Evolutionary conservation across 2,113 vertebrate species (phyloP).

Genomic region (Indicator maculatus): DNA sequence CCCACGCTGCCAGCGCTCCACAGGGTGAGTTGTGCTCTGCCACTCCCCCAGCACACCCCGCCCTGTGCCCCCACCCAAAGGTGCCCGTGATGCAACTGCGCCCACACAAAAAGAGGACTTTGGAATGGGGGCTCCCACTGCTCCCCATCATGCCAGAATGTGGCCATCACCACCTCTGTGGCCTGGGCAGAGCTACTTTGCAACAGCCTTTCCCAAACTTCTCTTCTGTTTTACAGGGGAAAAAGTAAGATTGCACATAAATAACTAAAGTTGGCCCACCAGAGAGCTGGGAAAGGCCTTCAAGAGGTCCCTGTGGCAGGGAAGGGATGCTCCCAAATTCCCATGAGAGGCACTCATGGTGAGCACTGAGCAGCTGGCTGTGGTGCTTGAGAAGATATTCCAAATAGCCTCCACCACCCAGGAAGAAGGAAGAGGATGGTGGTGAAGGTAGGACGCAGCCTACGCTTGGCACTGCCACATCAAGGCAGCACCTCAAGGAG

Average conservation of each 20-base stretch:
- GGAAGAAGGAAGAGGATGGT: not conserved
- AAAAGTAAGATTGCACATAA: not conserved
- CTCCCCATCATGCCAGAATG: rapidly evolving
- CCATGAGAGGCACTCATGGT: rapidly evolving
- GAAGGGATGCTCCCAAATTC: not conserved
- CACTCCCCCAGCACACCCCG: not conserved
- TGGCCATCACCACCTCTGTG: rapidly evolving
- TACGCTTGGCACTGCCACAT: rapidly evolving
- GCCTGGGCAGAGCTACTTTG: not conserved
- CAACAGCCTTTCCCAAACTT: not conserved
- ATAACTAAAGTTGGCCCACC: rapidly evolving
- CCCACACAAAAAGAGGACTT: not conserved
- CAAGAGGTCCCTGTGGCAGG: rapidly evolving
- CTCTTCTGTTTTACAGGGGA: not conserved
- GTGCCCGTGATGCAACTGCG: not conserved
- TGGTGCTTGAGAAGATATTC: not conserved
- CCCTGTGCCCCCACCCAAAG: slow-evolving; percentile 7
- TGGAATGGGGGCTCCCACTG: rapidly evolving
- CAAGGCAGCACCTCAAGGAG: not conserved
- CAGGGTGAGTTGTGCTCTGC: not conserved
- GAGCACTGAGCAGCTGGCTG: not conserved
- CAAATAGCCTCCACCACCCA: rapidly evolving
- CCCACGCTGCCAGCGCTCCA: not conserved
- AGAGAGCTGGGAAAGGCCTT: not conserved
- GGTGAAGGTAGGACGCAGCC: rapidly evolving